Conservation (phyloP, 2,113 vertebrate species). For the Noturus placidus region DNA sequence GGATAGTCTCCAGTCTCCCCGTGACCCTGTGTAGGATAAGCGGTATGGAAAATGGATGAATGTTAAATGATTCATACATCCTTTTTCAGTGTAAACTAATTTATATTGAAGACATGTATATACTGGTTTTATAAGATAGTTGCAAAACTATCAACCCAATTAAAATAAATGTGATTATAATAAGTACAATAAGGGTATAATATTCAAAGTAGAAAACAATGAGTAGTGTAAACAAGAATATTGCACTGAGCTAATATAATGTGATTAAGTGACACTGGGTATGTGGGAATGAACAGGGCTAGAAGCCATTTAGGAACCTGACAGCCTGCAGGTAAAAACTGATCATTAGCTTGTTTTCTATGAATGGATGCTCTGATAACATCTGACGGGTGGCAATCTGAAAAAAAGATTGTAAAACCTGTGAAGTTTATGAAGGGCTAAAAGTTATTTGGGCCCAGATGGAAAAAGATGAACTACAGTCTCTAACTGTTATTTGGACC, state of each 20-base stretch:
- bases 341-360: not conserved
- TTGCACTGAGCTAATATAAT: not conserved
- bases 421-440: not conserved
- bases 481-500: not conserved
- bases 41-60: too few species aligned
- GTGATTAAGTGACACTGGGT: not conserved
- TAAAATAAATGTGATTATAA: not conserved
- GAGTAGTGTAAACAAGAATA: not conserved
- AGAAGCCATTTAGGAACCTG: not conserved
- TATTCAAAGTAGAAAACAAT: not conserved
- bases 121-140: not conserved
- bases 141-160: not conserved
- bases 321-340: not conserved
- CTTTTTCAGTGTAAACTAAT: too few species aligned
- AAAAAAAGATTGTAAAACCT: not conserved
- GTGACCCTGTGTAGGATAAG: too few species aligned
- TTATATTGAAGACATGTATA: not conserved
- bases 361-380: not conserved
- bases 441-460: not conserved
- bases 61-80: too few species aligned
- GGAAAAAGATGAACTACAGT: not conserved
- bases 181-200: not conserved
- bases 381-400: not conserved
- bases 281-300: not conserved
- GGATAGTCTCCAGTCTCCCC: too few species aligned